phyloP scores from a whole-genome alignment of 2,113 vertebrate genomes.

The Ceratotherium simum region DNA sequence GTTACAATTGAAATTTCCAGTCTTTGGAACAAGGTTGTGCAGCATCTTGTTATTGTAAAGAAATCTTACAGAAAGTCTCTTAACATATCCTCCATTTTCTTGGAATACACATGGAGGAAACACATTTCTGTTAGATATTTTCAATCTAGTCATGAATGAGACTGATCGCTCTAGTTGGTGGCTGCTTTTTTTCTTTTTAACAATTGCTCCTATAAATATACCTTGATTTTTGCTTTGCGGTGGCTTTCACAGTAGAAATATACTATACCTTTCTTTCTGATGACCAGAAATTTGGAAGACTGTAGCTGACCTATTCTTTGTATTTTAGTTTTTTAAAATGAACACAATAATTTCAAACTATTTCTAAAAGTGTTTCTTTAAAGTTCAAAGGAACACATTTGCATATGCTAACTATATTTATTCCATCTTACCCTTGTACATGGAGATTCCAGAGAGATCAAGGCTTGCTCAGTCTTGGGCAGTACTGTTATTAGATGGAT shows the following conservation, averaged over 20 bases:
- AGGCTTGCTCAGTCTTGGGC: background rate
- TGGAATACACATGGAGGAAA: background rate
- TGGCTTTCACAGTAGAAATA: slow-evolving; percentile 30
- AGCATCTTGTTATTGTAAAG: background rate
- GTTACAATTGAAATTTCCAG: slow-evolving; percentile 46
- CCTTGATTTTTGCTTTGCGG: background rate
- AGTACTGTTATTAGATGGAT: background rate
- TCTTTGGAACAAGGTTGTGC: slow-evolving; percentile 13
- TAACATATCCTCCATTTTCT: background rate
- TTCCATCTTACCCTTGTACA: background rate
- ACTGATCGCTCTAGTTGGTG: background rate
- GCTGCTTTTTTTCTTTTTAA: background rate
- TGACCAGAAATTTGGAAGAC: slow-evolving; percentile 7
- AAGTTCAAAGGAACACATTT: background rate
- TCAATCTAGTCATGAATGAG: background rate
- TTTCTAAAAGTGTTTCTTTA: background rate
- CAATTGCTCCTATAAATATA: background rate
- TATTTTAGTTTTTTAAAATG: background rate
- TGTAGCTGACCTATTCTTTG: background rate
- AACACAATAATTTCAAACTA: background rate
- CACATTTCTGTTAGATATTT: slow-evolving; percentile 25
- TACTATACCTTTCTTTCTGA: background rate
- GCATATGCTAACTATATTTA: background rate
- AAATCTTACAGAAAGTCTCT: background rate
- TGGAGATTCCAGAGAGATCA: background rate